These are phyloP conservation scores for Drosophila hamatofila DNA, from an alignment of 2,888 invertebrate species.

Conservation along the genomic window DNA sequence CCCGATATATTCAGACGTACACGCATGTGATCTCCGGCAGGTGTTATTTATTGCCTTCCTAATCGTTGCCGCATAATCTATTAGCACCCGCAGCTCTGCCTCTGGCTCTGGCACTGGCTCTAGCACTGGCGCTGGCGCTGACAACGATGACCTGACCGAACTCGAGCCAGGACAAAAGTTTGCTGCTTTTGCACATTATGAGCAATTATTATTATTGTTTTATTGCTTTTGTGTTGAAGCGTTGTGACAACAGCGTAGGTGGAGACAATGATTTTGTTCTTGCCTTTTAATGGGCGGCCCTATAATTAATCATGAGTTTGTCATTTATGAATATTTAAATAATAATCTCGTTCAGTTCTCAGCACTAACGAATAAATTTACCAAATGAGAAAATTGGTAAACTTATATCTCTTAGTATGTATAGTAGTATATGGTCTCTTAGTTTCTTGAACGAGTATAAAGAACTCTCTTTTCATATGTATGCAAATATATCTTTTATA, in stretches of 20 bases:
- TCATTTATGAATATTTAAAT: conserved; percentile 7
- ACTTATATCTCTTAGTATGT: too few species aligned
- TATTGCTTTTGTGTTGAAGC: conserved; percentile 70
- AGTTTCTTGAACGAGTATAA: too few species aligned
- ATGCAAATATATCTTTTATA: too few species aligned
- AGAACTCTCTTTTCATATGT: too few species aligned
- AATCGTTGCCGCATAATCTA: conserved; percentile 85
- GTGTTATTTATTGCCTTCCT: conserved; percentile 84
- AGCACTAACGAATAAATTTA: not conserved
- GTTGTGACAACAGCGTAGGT: conserved; percentile 54
- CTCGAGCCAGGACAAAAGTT: conserved; percentile 4
- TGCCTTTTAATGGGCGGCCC: conserved; percentile 29
- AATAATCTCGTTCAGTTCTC: not conserved
- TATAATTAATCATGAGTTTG: conserved; percentile 56
- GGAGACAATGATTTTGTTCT: conserved; percentile 22
- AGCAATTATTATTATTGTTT: conserved; percentile 70
- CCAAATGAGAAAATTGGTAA: not conserved
- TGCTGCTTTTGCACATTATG: conserved; percentile 67
- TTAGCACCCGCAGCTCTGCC: conserved; percentile 62
- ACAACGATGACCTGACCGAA: conserved; percentile 30
- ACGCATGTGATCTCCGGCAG: conserved; percentile 84
- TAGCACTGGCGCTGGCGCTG: not conserved
- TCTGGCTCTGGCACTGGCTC: not conserved
- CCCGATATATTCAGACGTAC: conserved; percentile 42
- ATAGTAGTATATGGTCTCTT: too few species aligned